These are phyloP conservation scores for Pristionchus arcanus DNA, from an alignment of 2,888 invertebrate species.

Conservation along the genomic window DNA sequence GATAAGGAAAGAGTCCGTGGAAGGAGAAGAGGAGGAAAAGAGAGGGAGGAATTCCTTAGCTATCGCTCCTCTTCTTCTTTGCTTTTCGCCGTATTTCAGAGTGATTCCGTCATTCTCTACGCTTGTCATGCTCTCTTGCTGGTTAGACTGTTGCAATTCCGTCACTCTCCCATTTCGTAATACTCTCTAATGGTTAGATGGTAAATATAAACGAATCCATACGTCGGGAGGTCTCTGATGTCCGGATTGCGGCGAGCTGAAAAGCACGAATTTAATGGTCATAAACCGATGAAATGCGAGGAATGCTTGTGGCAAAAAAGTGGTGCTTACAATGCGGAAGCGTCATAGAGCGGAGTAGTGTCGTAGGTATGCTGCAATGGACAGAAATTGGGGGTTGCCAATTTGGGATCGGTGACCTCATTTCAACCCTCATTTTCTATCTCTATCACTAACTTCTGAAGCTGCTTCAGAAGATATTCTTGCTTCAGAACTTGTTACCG, in stretches of 20 bases:
- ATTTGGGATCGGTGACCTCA: too few species aligned
- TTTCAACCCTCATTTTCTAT: too few species aligned
- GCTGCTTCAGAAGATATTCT: too few species aligned
- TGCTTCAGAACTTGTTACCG: too few species aligned
- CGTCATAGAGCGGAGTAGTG: constrained; percentile 22
- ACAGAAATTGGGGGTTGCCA: too few species aligned
- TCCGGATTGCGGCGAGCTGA: constrained; percentile 15
- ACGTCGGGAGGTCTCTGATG: constrained; percentile 36
- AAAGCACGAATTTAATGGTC: constrained; percentile 9
- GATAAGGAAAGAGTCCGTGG: background rate
- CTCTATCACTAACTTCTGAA: too few species aligned
- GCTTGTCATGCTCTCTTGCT: background rate
- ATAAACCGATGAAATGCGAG: background rate
- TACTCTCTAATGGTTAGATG: background rate
- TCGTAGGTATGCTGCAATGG: constrained; percentile 45
- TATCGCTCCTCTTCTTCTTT: constrained; percentile 15
- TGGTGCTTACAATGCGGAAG: constrained; percentile 2
- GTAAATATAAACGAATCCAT: background rate
- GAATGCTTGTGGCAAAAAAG: background rate
- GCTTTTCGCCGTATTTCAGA: background rate
- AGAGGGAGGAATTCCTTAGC: constrained; percentile 23
- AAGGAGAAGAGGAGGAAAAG: constrained; percentile 29
- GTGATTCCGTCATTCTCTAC: background rate
- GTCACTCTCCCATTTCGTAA: background rate
- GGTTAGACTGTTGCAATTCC: too few species aligned